Base-by-base conservation (phyloP, 2,797 vertebrate genomes). In the Gallirallus australis region DNA sequence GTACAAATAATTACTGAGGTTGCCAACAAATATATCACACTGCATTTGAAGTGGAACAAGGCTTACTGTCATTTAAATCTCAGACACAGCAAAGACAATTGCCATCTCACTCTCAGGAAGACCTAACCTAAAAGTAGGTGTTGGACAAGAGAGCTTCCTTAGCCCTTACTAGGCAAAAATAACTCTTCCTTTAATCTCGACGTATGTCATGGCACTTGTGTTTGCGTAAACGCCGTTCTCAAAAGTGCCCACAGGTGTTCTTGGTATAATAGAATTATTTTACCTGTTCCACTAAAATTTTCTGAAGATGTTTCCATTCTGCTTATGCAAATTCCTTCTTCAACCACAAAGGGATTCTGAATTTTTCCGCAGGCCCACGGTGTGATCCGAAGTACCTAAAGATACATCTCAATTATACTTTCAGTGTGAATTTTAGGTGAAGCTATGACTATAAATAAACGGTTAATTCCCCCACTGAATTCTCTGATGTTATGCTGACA, bases 171-270 rank as follows among this genome's bases (percentile, higher is more conserved):
- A 66, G 18, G 3, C 21, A 52, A 80, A 89, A 71, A 37, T 30
- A 56, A 54, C 5, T 47, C 13, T 12, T 33, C 15, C 6, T 42
- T 81, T 63, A 75, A 77, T 23, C 15, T 71, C 0, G 0, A 3
- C 6, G 71, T 40, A 37, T 21, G 7, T 57, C n/a, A 60, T 3
- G 3, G 12, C 48, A 47, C 5, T 73, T 13, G 1, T 14, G 37
- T 82, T 81, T 73, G 9, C 20, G 72, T 24, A 78, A 83, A 39
- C 20, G 9, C 4, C 52, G 23, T 28, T 60, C 19, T 73, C 18
- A 56, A 17, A 86, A 76, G 13, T 40, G 7, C 8, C 35, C 3
- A n/a, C 11, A n/a, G 21, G 21, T 8, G 53, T 71, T 65, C 37
- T 59, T 8, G 2, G 10, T 14, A 45, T 63, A 82, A 82, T 42